Evolutionary conservation across 1,140 invertebrate species (phyloP), one percentile per base, ranked within the genome.

Genomic region (Drosophila pseudoobscura): DNA sequence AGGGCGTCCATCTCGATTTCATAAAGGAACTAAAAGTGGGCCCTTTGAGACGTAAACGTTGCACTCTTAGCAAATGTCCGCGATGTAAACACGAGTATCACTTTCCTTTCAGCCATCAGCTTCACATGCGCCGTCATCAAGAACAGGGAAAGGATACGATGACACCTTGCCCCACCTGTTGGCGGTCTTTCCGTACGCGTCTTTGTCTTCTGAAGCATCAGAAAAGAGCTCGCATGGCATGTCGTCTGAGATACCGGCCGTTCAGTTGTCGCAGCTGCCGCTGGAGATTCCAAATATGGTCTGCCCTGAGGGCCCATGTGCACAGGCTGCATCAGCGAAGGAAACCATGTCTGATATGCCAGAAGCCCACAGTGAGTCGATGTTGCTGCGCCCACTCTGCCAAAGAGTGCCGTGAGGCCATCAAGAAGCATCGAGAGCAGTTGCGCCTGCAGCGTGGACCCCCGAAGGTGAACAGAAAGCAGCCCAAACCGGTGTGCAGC

Each of bases 91-190:
- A 50, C 7, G n/a, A 45, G 5, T 76, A 76, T 17, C 24, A 7
- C 0, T 62, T 58, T 20, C 13, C 64, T 7, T 77, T 62, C 41
- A 77, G 74, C 31, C 64, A 76, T 45, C 74, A 76, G 20, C 43
- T 76, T 7, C 74, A 76, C 17, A 51, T 43, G 44, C 9, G 20
- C 1, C 53, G 22, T 15, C 64, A 63, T 1, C 60, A 44, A 22
- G 6, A 0, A 0, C 3, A 0, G 4, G 3, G 2, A 13, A 7
- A 61, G 6, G n/a, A 5, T 1, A 11, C 4, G 22, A n/a, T 9
- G 0, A 61, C 45, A 6, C 0, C 41, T 1, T 78, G 75, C 24
- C 15, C 29, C 29, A 72, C 31, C 3, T 78, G 75, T 39, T 6
- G 39, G 6, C 52, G 54, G 0, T 44, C 8, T 3, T 77, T 77